Evolutionary conservation across 2,888 invertebrate species (phyloP), one percentile per base, ranked within the genome.

Genomic region (Trachelus tabidus): DNA sequence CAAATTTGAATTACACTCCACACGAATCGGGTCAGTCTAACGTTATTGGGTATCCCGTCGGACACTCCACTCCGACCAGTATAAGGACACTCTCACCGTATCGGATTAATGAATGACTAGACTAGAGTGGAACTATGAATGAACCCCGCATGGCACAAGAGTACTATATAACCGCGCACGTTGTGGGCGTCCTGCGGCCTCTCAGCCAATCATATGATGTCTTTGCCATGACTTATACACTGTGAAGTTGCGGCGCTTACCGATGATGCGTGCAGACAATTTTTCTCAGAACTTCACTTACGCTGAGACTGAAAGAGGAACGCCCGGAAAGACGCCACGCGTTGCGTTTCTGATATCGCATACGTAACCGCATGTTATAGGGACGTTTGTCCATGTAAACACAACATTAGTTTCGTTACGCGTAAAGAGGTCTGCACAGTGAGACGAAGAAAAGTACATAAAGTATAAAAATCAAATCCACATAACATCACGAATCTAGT

Each of bases 101-200:
- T 84, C 86, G 82, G 85, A 84, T 89, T 88, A 89, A 89, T 88
- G 89, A 89, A 87, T 87, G 89, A 87, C 89, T 89, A 89, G 85
- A 86, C 85, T 86, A 84, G 87, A 86, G 86, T 87, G 85, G 85
- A 88, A 88, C 89, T 90, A 90, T 90, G 90, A 90, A 90, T 90
- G 90, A 90, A 90, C 85, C 85, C 86, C 84, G 84, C 86, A 83
- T 87, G 87, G 87, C 84, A 86, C 84, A 84, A 85, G 85, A 85
- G 87, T 88, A 86, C 86, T 87, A 90, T 90, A 89, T 89, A 90
- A 88, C 86, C 84, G 87, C 84, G 86, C 83, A 86, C 83, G 83
- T 87, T 86, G 90, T 90, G 89, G 90, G 90, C 90, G 90, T 88
- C 85, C 85, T 86, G 86, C 79, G 82, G 81, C 79, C 84, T 85